These are phyloP conservation scores for Acomys russatus DNA, from an alignment of 2,797 vertebrate species.

Conservation along the genomic window DNA sequence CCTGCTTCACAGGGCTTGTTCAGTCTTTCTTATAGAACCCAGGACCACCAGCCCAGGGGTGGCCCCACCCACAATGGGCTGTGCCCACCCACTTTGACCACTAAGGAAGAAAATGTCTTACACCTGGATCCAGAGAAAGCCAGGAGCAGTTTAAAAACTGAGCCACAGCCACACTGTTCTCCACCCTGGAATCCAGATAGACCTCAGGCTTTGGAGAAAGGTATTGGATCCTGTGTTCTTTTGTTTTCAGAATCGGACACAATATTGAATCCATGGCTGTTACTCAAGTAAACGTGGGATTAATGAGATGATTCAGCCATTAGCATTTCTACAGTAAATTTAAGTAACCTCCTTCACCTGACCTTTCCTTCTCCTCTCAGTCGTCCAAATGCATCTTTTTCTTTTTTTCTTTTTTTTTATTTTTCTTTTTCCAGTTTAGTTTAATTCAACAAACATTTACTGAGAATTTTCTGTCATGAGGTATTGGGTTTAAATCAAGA, in stretches of 20 bases:
- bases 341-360: neutral
- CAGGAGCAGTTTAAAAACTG: constrained; percentile 4
- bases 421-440: neutral
- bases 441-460: constrained; percentile 33
- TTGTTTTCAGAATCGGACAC: constrained; percentile 2
- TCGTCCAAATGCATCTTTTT: neutral
- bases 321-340: neutral
- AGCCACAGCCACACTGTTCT: neutral
- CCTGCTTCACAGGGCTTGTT: neutral
- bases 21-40: neutral
- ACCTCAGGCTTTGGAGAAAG: neutral
- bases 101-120: neutral
- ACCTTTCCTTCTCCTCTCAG: constrained; percentile 2
- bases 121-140: neutral
- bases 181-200: neutral
- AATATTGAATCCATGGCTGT: neutral
- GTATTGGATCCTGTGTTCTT: neutral
- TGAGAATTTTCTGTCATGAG: constrained; percentile 18
- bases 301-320: neutral
- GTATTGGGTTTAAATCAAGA: neutral
- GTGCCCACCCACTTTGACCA: neutral
- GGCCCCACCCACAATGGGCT: neutral
- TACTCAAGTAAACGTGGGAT: neutral
- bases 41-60: neutral
- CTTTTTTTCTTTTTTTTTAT: neutral